Evolutionary conservation across 2,113 vertebrate species (phyloP).

Genomic region (Herpailurus yagouaroundi): DNA sequence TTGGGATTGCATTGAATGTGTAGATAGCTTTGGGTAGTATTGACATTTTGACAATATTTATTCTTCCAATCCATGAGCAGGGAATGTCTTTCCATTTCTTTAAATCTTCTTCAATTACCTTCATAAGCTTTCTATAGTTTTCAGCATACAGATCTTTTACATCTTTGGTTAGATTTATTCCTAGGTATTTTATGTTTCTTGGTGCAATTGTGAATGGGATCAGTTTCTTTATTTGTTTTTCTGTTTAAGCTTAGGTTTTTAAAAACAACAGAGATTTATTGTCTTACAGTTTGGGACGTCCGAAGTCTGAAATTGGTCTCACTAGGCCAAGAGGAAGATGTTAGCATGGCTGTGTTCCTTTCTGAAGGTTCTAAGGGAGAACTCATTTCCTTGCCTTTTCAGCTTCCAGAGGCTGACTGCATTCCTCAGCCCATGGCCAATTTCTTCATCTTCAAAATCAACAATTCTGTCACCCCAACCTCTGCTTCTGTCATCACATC

Average conservation of each 20-base stretch:
- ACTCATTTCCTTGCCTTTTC: background rate
- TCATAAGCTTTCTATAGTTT: no score
- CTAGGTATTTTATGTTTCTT: no score
- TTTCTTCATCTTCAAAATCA: background rate
- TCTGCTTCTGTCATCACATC: background rate
- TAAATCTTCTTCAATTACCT: no score
- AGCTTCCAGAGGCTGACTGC: background rate
- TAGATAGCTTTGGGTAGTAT: no score
- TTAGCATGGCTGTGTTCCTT: background rate
- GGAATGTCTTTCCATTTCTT: no score
- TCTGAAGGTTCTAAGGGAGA: background rate
- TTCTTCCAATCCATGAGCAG: no score
- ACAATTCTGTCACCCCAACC: background rate
- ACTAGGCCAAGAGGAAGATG: background rate
- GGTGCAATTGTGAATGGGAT: no score
- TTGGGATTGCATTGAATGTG: no score
- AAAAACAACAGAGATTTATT: background rate
- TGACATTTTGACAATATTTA: no score
- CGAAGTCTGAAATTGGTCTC: constrained; percentile 8
- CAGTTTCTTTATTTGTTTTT: no score
- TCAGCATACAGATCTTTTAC: no score
- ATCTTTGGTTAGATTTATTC: no score
- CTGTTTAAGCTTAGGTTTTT: background rate
- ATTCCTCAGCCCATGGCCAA: background rate
- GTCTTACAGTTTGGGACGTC: background rate